phyloP scores from a whole-genome alignment of 2,113 vertebrate genomes.

The Amphiprion ocellaris region DNA sequence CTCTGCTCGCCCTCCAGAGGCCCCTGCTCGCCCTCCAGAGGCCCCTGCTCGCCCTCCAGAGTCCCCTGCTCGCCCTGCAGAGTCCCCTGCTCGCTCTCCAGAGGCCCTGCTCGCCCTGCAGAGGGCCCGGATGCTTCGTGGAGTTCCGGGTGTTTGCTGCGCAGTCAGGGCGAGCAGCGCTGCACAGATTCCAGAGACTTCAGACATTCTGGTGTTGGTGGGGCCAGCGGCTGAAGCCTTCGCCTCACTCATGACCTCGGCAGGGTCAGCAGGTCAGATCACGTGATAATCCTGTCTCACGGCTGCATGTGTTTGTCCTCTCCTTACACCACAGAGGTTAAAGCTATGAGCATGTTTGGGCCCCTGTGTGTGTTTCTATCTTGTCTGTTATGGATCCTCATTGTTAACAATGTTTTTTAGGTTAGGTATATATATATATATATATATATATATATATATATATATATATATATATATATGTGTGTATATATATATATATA shows the following conservation, averaged over 20 bases:
- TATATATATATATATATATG: no score
- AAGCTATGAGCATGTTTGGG: slow-evolving; percentile 26
- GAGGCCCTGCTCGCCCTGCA: no score
- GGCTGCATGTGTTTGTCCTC: slow-evolving; percentile 54
- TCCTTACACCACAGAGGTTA: slow-evolving; percentile 25
- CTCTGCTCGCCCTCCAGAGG: no score
- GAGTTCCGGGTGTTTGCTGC: background rate
- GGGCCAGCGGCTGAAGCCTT: slow-evolving; percentile 51
- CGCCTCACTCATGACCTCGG: slow-evolving; percentile 70
- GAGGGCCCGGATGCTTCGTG: slow-evolving; percentile 9
- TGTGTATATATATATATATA: no score
- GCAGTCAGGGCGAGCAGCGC: slow-evolving; percentile 42
- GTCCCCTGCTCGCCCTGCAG: no score
- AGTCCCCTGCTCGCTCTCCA: no score
- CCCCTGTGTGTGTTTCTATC: slow-evolving; percentile 18
- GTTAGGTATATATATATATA: no score
- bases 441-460: no score
- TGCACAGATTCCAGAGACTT: slow-evolving; percentile 74
- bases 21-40: no score
- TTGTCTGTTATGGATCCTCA: background rate
- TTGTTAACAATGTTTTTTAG: slow-evolving; percentile 17
- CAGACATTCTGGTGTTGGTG: slow-evolving; percentile 73
- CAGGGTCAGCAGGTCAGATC: slow-evolving; percentile 74
- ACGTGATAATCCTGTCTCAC: slow-evolving; percentile 74
- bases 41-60: no score